Evolutionary conservation across 2,113 vertebrate species (phyloP).

Genomic region (Anthoscopus minutus): DNA sequence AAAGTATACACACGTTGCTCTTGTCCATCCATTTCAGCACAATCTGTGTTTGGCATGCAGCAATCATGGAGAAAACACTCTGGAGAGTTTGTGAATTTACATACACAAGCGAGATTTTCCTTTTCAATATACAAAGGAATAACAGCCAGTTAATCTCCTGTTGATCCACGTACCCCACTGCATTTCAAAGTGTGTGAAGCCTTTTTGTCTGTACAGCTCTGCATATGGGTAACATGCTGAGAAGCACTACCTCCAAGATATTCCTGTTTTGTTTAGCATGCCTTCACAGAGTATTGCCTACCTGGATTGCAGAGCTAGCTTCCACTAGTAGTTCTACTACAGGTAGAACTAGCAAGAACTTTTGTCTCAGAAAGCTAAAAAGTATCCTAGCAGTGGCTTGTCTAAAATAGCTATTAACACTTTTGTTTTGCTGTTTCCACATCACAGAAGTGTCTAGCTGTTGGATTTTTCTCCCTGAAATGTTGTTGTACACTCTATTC

Average conservation of each 20-base stretch:
- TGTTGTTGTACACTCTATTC: not conserved
- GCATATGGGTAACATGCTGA: not conserved
- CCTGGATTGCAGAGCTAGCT: not conserved
- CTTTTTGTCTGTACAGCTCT: not conserved
- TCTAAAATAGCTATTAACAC: not conserved
- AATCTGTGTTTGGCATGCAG: not conserved
- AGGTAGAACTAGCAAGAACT: not conserved
- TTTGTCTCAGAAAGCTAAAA: not conserved
- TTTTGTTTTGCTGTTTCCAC: not conserved
- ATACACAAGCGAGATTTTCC: not conserved
- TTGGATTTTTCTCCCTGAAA: not conserved
- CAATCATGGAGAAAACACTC: not conserved
- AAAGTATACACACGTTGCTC: rapidly evolving
- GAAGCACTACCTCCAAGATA: not conserved
- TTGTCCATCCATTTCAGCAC: not conserved
- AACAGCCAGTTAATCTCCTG: not conserved
- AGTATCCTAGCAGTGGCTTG: not conserved
- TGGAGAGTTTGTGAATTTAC: not conserved
- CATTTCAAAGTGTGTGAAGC: not conserved
- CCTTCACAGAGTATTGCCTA: not conserved
- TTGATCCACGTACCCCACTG: not conserved
- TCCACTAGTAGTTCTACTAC: not conserved
- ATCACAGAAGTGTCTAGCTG: not conserved
- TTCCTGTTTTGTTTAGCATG: not conserved
- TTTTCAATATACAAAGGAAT: not conserved